Base-by-base conservation (phyloP, 2,888 invertebrate species). In the Mimachlamys varia region DNA sequence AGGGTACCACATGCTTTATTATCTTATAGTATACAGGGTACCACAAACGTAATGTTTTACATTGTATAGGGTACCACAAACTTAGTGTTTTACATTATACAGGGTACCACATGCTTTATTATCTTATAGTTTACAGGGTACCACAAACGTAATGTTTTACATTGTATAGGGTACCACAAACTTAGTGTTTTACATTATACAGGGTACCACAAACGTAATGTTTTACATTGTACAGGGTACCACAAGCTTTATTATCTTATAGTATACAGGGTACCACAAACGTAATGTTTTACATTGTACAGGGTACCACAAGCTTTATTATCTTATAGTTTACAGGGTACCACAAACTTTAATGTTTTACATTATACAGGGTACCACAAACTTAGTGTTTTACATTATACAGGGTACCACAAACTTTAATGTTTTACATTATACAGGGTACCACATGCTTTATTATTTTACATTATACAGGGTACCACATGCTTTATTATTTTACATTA, bases 401-500 rank as follows among this genome's bases (percentile, higher is more conserved):
- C 53, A 53, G 53, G 5, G 12, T 53, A 53, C 53, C 53, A 53
- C 13, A n/a, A n/a, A n/a, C n/a, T n/a, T n/a, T n/a, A n/a, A n/a
- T n/a, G n/a, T n/a, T n/a, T n/a, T n/a, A 76, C 76, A 76, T 76
- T 76, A 76, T 17, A 76, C 76, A 76, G 76, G 76, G 76, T 76
- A 22, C 22, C 58, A 58, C 58, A 58, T n/a, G 58, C 58, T 22
- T n/a, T 2, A 58, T 53, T 53, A 53, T 17, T 53, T 13, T 53
- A 53, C 53, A 53, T 53, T 53, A 53, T 53, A 53, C 53, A 53
- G 53, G 5, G 12, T 53, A 53, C 53, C 53, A 53, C 13, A n/a
- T n/a, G n/a, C n/a, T n/a, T n/a, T n/a, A n/a, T n/a, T n/a, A n/a
- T n/a, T n/a, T n/a, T n/a, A 76, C 76, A 76, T 76, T 76, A 76